Evolutionary conservation across 1,140 invertebrate species (phyloP).

Genomic region (Phortica variegata): DNA sequence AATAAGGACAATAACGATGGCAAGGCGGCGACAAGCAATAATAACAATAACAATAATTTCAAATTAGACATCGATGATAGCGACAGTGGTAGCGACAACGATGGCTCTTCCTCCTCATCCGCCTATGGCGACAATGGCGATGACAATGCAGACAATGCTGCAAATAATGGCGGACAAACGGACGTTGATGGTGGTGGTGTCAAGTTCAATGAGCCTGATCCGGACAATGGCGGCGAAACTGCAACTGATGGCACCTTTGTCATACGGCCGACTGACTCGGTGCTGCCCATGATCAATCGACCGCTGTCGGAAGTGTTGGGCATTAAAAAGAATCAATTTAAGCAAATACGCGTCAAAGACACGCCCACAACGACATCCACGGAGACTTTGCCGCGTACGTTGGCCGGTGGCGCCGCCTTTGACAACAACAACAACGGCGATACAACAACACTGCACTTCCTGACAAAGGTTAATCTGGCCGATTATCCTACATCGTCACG

Average conservation of each 20-base stretch:
- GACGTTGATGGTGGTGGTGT: conserved; percentile 30
- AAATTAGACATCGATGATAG: conserved; percentile 13
- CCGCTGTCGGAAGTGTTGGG: conserved; percentile 55
- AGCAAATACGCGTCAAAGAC: conserved; percentile 48
- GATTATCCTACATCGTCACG: conserved; percentile 43
- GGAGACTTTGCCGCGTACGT: conserved; percentile 16
- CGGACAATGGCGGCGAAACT: conserved; percentile 19
- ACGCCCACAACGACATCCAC: conserved; percentile 21
- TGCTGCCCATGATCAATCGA: conserved; percentile 53
- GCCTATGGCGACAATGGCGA: conserved; percentile 42
- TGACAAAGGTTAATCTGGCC: conserved; percentile 50
- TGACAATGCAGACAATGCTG: conserved; percentile 18
- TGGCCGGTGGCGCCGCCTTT: conserved; percentile 15
- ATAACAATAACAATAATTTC: conserved; percentile 1
- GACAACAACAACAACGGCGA: conserved; percentile 3
- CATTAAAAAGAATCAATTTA: conserved; percentile 57
- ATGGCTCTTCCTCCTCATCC: conserved; percentile 40
- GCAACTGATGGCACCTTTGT: conserved; percentile 39
- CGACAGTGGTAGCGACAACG: conserved; percentile 13
- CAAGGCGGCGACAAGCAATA: conserved; percentile 2
- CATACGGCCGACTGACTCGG: conserved; percentile 44
- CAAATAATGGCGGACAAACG: conserved; percentile 21
- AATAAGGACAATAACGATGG: too few relatives aligned
- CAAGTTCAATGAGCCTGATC: too few relatives aligned
- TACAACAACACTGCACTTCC: conserved; percentile 34